Conservation (phyloP, 2,113 vertebrate species). For the Ctenodactylus gundi region DNA sequence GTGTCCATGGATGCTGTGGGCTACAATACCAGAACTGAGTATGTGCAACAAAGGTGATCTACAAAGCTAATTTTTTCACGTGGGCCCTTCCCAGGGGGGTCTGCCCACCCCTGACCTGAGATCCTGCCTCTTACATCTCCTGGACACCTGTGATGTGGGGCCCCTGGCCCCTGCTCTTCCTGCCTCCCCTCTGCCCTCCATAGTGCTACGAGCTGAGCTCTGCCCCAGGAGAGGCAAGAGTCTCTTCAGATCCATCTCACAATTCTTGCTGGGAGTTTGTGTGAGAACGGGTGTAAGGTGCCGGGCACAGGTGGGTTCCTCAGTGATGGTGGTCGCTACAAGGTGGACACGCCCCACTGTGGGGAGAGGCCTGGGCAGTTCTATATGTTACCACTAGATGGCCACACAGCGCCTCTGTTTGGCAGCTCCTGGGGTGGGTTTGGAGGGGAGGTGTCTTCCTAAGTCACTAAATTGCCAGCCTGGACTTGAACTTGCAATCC, state of each 20-base stretch:
- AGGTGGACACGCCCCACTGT: no score
- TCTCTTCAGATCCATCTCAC: not conserved
- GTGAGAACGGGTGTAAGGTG: not conserved
- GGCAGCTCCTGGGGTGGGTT: not conserved
- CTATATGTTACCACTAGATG: not conserved
- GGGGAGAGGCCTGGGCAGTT: not conserved
- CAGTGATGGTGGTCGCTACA: not conserved
- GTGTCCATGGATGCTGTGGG: not conserved
- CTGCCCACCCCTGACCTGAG: not conserved
- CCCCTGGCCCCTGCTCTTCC: not conserved
- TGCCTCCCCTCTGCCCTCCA: not conserved
- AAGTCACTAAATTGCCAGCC: no score
- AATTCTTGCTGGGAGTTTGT: not conserved
- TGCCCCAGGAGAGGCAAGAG: not conserved
- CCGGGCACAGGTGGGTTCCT: not conserved
- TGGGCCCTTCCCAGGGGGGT: not conserved
- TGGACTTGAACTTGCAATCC: no score
- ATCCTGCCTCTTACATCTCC: not conserved
- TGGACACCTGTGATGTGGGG: not conserved
- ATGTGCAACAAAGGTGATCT: fast-evolving
- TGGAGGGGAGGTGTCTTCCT: no score
- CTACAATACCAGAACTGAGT: not conserved
- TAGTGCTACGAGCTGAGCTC: not conserved
- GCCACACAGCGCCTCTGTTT: not conserved
- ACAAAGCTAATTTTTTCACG: not conserved